phyloP scores from a whole-genome alignment of 2,888 invertebrate genomes.

The Microctonus hyperodae region DNA sequence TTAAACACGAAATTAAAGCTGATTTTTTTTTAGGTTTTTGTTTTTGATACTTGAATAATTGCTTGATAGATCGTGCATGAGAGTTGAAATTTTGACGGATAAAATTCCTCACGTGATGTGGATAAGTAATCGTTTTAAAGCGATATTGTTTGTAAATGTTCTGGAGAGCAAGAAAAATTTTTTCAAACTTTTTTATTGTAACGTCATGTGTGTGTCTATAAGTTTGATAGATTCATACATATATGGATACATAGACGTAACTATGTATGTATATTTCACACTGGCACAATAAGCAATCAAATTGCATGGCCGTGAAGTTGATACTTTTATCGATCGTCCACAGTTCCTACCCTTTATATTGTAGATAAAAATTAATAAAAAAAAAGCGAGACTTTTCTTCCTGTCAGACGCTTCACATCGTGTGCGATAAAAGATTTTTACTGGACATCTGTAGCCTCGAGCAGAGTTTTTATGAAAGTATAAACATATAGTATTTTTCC shows the following conservation, averaged over 20 bases:
- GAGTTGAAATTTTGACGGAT: not conserved
- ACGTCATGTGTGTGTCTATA: not conserved
- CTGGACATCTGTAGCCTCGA: no score
- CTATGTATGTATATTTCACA: not conserved
- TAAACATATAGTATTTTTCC: no score
- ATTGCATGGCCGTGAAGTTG: not conserved
- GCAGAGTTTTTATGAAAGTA: no score
- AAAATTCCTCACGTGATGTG: not conserved
- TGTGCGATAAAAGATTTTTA: not conserved
- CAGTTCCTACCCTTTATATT: not conserved
- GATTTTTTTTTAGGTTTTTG: not conserved
- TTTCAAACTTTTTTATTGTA: not conserved
- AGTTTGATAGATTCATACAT: no score
- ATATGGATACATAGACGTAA: no score
- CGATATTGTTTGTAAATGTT: not conserved
- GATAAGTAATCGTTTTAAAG: not conserved
- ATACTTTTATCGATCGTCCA: not conserved
- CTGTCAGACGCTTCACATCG: not conserved
- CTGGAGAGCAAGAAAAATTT: not conserved
- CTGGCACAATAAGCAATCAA: not conserved
- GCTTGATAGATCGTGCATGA: not conserved
- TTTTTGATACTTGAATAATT: not conserved
- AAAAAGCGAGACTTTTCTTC: not conserved
- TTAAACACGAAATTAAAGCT: not conserved
- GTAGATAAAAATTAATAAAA: not conserved